These are phyloP conservation scores for Chionis minor DNA, from an alignment of 2,113 vertebrate species.

Conservation along the genomic window DNA sequence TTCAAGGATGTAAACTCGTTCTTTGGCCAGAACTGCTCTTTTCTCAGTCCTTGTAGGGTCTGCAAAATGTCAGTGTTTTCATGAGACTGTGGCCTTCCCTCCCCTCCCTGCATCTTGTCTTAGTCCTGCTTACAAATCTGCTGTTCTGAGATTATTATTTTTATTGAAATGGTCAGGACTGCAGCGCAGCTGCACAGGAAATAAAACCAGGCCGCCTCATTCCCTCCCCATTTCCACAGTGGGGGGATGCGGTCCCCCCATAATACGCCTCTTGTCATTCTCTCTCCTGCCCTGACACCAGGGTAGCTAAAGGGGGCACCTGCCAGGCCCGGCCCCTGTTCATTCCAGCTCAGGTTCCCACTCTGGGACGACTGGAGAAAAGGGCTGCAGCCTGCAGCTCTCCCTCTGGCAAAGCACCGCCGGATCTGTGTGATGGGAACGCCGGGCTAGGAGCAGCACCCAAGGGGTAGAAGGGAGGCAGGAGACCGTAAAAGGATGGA, in stretches of 20 bases:
- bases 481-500: not conserved
- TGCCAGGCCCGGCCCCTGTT: not conserved
- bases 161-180: not conserved
- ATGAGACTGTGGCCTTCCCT: slow-evolving; percentile 1
- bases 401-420: not conserved
- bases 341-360: not conserved
- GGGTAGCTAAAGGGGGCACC: not conserved
- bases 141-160: slow-evolving; percentile 40
- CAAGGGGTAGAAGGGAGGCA: not conserved
- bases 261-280: not conserved
- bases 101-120: not conserved
- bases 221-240: not conserved
- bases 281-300: not conserved
- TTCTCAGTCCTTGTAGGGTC: not conserved
- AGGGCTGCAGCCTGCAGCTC: not conserved
- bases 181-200: slow-evolving; percentile 46
- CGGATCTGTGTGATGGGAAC: not conserved
- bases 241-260: not conserved
- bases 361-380: not conserved
- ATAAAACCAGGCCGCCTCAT: slow-evolving; percentile 14
- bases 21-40: slow-evolving; percentile 1
- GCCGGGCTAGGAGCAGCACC: not conserved
- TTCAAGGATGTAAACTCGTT: not conserved
- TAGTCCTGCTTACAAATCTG: slow-evolving; percentile 27
- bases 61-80: slow-evolving; percentile 48